Base-by-base conservation (phyloP, 1,140 invertebrate species). In the Pteromalus puparum region DNA sequence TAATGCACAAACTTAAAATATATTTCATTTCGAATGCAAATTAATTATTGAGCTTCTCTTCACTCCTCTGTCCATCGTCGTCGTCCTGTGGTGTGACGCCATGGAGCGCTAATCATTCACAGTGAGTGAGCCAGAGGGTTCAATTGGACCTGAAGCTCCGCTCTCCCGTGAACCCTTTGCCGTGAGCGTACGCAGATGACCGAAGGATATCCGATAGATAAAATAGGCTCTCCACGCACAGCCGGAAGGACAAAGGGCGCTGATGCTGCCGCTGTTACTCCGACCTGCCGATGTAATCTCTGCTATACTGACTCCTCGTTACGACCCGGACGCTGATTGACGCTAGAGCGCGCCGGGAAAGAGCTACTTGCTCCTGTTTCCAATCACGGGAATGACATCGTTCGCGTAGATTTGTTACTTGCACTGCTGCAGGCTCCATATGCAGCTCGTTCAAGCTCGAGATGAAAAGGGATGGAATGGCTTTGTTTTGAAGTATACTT, bases 321-420 rank as follows among this genome's bases (percentile, higher is more conserved):
- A 70, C 67, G 28, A 70, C 26, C 26, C 26, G 67, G 24, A 30
- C 0, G 70, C 70, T 46, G 53, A 82, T 75, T 82, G 81, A 74
- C 48, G 68, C 72, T 70, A 70, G 28, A 4, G 72, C 48, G 10
- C 13, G 46, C 30, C 30, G n/a, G n/a, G 38, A 72, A 81, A 72
- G 34, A 38, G 67, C 18, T 46, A 13, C 30, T 75, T 38, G 67
- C 24, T 28, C 26, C n/a, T n/a, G n/a, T 61, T 73, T 81, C 46
- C 46, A 81, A 81, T 81, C 80, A 81, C 46, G 68, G 21, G 38
- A 68, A 73, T 73, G 80, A 74, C 53, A 12, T n/a, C 78, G 65
- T 46, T 46, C 12, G 7, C 42, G 12, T 12, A 18, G 18, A n/a
- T 61, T 61, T 1, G 15, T n/a, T 18, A 7, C 53, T 61, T 61